Conservation (phyloP, 1,140 invertebrate species). For the Nomia melanderi region DNA sequence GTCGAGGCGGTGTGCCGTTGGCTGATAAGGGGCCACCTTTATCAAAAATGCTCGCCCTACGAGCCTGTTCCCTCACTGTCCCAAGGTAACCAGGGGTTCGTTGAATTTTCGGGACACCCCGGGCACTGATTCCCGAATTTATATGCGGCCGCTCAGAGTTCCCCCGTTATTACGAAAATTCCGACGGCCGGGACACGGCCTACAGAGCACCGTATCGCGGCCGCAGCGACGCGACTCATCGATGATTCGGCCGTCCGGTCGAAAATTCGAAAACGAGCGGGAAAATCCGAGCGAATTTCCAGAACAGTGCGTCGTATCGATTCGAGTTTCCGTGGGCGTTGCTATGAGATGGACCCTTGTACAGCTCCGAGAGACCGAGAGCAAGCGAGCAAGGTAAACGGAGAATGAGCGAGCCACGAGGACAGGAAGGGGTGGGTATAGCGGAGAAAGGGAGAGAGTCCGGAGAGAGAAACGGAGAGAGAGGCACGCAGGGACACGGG, state of each 20-base stretch:
- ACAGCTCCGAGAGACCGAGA: constrained; percentile 65
- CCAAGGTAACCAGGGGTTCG: neutral
- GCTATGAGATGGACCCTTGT: constrained; percentile 82
- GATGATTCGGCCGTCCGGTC: constrained; percentile 11
- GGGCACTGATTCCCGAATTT: constrained; percentile 44
- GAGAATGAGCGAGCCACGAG: constrained; percentile 17
- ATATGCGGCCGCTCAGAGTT: neutral
- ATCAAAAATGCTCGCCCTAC: constrained; percentile 45
- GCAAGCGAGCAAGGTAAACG: constrained; percentile 39
- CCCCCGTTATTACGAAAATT: constrained; percentile 45
- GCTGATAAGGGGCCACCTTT: constrained; percentile 49
- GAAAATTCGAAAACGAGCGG: constrained; percentile 74
- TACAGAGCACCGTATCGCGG: too few relatives aligned
- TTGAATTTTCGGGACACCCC: constrained; percentile 8
- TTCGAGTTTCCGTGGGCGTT: constrained; percentile 81
- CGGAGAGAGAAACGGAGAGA: neutral
- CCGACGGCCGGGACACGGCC: neutral
- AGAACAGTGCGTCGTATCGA: constrained; percentile 80
- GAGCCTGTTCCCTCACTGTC: neutral
- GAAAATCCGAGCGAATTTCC: constrained; percentile 78
- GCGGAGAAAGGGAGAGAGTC: constrained; percentile 9
- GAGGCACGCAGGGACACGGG: constrained; percentile 56
- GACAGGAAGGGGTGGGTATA: constrained; percentile 16
- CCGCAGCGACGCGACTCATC: neutral
- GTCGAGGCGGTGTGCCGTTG: constrained; percentile 28